Evolutionary conservation across 2,797 vertebrate species (phyloP).

Genomic region (Sebastiscus tertius): DNA sequence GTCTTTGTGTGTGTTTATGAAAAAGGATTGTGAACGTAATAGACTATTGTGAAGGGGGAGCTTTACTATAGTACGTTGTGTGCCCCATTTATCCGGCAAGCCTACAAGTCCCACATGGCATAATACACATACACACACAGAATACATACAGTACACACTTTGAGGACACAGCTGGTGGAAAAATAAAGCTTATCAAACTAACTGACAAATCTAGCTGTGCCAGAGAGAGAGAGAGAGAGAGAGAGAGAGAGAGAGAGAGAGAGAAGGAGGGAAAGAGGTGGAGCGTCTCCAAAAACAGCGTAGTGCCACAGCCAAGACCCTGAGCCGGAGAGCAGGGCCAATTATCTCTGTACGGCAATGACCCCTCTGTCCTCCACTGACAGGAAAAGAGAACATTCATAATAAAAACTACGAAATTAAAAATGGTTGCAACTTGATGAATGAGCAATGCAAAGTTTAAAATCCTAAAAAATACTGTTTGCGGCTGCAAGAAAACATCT

Average conservation of each 20-base stretch:
- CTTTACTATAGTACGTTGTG: constrained; percentile 23
- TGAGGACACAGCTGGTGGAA: constrained; percentile 53
- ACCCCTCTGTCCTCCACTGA: constrained; percentile 12
- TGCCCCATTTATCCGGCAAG: constrained; percentile 42
- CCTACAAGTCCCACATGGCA: constrained; percentile 11
- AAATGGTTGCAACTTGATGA: neutral
- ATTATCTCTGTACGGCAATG: neutral
- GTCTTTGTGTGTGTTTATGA: neutral
- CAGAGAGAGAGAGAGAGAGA: neutral
- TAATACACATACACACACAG: constrained; percentile 22
- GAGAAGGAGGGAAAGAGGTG: constrained; percentile 10
- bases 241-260: neutral
- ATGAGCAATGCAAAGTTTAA: neutral
- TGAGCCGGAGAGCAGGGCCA: neutral
- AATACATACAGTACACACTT: constrained; percentile 25
- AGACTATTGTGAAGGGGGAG: constrained; percentile 18
- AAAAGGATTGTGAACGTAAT: constrained; percentile 7
- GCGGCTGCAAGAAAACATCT: neutral
- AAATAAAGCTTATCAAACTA: constrained; percentile 46
- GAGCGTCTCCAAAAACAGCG: constrained; percentile 10
- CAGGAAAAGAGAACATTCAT: constrained; percentile 1
- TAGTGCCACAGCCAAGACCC: constrained; percentile 19
- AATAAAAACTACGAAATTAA: neutral
- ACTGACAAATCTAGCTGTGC: constrained; percentile 18
- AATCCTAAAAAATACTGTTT: neutral